Evolutionary conservation across 2,113 vertebrate genomes (phyloP).

Genomic region (Semicossyphus pulcher): DNA sequence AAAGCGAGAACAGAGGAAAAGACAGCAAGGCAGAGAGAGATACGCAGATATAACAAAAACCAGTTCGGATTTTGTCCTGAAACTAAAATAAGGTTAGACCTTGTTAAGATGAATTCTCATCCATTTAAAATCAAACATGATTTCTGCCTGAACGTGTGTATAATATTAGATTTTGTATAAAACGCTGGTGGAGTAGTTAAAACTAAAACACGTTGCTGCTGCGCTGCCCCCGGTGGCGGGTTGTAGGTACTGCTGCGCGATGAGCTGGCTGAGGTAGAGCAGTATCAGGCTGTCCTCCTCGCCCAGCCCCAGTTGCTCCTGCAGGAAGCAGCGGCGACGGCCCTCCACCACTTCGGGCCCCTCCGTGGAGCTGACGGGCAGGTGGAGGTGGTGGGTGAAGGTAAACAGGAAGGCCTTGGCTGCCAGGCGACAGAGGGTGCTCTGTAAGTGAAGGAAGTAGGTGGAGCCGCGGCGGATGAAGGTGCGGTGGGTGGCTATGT

Average conservation of each 20-base stretch:
- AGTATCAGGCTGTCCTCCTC: slow-evolving; percentile 92
- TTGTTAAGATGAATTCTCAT: slow-evolving; percentile 28
- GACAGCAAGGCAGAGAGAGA: slow-evolving; percentile 50
- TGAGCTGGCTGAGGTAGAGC: slow-evolving; percentile 92
- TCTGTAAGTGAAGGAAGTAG: slow-evolving; percentile 93
- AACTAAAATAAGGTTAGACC: slow-evolving; percentile 45
- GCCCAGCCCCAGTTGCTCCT: slow-evolving; percentile 88
- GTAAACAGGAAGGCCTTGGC: slow-evolving; percentile 94
- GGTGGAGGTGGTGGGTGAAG: slow-evolving; percentile 96
- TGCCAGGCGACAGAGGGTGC: slow-evolving; percentile 88
- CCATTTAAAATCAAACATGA: slow-evolving; percentile 40
- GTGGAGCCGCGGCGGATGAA: slow-evolving; percentile 95
- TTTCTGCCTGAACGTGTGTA: background rate
- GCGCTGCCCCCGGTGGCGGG: slow-evolving; percentile 72
- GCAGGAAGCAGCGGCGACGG: slow-evolving; percentile 78
- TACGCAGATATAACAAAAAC: slow-evolving; percentile 53
- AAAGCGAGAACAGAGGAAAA: slow-evolving; percentile 13
- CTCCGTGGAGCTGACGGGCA: slow-evolving; percentile 86
- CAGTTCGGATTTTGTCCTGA: slow-evolving; percentile 43
- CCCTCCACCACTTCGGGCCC: slow-evolving; percentile 66
- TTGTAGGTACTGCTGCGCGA: slow-evolving; percentile 90
- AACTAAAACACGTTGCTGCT: slow-evolving; percentile 86
- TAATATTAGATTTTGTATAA: slow-evolving; percentile 93
- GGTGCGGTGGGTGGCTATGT: slow-evolving; percentile 94
- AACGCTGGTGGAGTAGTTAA: slow-evolving; percentile 94